These are phyloP conservation scores for Temnothorax ravouxi DNA, from an alignment of 2,888 invertebrate genomes.

Conservation along the genomic window DNA sequence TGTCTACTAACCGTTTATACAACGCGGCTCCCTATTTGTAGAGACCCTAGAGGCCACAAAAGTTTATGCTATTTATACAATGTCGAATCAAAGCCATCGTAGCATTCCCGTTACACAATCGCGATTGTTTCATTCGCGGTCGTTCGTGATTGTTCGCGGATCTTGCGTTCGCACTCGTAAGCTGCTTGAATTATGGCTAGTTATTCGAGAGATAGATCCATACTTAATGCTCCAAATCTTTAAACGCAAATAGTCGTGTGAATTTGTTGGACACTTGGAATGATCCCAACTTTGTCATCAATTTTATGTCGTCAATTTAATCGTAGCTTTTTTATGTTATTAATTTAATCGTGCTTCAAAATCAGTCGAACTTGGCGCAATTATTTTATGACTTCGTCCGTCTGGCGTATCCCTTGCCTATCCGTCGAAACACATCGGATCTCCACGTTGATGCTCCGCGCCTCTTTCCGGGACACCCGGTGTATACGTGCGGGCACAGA, in stretches of 20 bases:
- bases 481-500: slow-evolving; percentile 36
- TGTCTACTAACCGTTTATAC: slow-evolving; percentile 58
- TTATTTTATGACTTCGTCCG: neutral
- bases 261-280: neutral
- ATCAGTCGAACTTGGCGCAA: neutral
- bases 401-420: neutral
- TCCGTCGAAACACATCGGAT: neutral
- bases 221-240: neutral
- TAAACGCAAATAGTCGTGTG: neutral
- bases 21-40: slow-evolving; percentile 51
- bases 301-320: neutral
- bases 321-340: neutral
- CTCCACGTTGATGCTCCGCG: neutral
- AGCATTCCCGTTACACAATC: slow-evolving; percentile 33
- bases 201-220: neutral
- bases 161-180: neutral
- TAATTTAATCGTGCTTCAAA: neutral
- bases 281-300: neutral
- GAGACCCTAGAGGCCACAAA: slow-evolving; percentile 50
- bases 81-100: slow-evolving; percentile 45
- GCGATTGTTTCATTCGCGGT: slow-evolving; percentile 25
- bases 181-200: neutral
- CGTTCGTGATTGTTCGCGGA: neutral
- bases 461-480: slow-evolving; percentile 48
- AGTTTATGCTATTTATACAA: slow-evolving; percentile 55